Evolutionary conservation across 2,797 vertebrate species (phyloP).

Genomic region (Pelobates cultripes): DNA sequence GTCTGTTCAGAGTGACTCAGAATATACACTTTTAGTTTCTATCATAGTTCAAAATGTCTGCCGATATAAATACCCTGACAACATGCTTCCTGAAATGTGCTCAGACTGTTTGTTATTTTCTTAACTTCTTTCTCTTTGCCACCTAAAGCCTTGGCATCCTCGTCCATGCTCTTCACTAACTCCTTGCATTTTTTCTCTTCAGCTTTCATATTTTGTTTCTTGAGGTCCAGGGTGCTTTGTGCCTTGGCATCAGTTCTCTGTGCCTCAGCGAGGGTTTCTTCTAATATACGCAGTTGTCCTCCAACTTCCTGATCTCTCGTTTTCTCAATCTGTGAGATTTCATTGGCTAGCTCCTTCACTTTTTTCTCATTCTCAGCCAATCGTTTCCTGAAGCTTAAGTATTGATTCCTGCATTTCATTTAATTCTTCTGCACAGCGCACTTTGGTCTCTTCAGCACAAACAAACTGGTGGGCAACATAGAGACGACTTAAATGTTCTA

Average conservation of each 20-base stretch:
- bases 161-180: conserved; percentile 83
- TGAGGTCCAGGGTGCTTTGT: conserved; percentile 86
- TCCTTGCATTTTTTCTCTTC: conserved; percentile 84
- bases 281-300: conserved; percentile 75
- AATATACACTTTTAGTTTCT: too few relatives aligned
- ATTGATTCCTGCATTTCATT: conserved; percentile 80
- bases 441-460: conserved; percentile 84
- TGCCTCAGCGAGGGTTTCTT: conserved; percentile 80
- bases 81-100: conserved; percentile 75
- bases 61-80: too few relatives aligned
- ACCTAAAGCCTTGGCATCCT: conserved; percentile 85
- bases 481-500: conserved; percentile 84
- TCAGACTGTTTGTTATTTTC: conserved; percentile 74
- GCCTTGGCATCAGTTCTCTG: conserved; percentile 85
- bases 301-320: conserved; percentile 84
- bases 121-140: conserved; percentile 86
- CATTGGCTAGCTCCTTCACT: conserved; percentile 75
- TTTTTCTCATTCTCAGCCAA: conserved; percentile 79
- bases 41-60: too few relatives aligned
- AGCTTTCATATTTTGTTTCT: conserved; percentile 85
- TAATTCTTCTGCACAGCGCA: conserved; percentile 76
- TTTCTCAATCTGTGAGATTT: conserved; percentile 85
- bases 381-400: conserved; percentile 73
- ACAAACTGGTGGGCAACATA: conserved; percentile 88
- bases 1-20: too few relatives aligned